Percentiles rank a stretch among this genome's conserved stretches.
phyloP scores from a whole-genome alignment of 1,140 invertebrate genomes.

The Heliconius eleuchia region DNA sequence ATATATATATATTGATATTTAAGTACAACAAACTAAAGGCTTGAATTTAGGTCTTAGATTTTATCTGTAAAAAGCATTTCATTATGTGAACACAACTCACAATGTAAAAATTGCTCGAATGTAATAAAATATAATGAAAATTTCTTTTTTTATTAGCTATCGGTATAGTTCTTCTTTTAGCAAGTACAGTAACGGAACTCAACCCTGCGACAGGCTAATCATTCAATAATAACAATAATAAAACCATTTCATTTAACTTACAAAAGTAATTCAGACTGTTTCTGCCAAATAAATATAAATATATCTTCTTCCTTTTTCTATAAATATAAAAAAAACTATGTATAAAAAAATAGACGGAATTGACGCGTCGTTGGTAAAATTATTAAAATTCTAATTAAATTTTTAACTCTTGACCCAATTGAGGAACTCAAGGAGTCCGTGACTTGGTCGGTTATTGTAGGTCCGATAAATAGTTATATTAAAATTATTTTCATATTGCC shows the following conservation, averaged over 20 bases:
- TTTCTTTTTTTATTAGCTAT: no score
- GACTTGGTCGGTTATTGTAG: neutral
- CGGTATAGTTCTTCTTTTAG: no score
- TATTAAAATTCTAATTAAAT: neutral
- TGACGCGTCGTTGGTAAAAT: neutral
- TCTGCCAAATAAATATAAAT: constrained; percentile 51
- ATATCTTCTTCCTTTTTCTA: constrained; percentile 29
- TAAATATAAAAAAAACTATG: neutral
- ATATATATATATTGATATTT: no score
- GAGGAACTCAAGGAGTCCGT: no score
- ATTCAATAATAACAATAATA: neutral
- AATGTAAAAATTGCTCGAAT: no score
- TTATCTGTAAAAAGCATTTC: no score
- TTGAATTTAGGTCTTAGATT: no score
- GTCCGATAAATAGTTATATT: neutral
- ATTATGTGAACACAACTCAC: no score
- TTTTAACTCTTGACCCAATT: neutral
- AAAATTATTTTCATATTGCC: neutral
- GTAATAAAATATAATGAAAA: no score
- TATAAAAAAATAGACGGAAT: neutral
- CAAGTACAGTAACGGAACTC: no score
- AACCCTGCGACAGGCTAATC: no score
- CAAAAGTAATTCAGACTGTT: constrained; percentile 43
- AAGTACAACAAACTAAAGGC: no score
- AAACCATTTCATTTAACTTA: constrained; percentile 18